Evolutionary conservation across 2,113 vertebrate species (phyloP).

Genomic region (Leucopsar rothschildi): DNA sequence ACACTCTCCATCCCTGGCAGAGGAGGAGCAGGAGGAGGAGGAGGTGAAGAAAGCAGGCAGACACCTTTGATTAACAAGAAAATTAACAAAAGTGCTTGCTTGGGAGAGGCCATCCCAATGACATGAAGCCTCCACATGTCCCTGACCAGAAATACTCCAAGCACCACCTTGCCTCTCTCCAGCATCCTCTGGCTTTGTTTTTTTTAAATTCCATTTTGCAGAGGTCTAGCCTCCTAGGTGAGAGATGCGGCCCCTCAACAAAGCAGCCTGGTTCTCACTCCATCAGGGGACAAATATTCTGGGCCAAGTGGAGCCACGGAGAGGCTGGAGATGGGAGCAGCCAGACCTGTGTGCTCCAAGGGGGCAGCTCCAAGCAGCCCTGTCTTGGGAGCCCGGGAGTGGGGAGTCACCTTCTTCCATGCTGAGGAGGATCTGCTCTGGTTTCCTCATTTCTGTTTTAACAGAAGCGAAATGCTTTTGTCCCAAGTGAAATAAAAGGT

Average conservation of each 20-base stretch:
- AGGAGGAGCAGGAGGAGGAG: neutral
- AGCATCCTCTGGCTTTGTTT: neutral
- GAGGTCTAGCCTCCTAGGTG: neutral
- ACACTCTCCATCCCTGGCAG: neutral
- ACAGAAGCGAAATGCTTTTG: neutral
- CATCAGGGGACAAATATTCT: rapidly evolving
- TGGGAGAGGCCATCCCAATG: neutral
- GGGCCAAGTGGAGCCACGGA: rapidly evolving
- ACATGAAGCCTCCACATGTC: rapidly evolving
- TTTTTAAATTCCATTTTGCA: neutral
- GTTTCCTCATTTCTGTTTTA: neutral
- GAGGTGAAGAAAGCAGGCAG: neutral
- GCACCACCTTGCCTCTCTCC: neutral
- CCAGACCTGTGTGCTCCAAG: rapidly evolving
- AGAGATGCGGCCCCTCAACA: neutral
- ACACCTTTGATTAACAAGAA: neutral
- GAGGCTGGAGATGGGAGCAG: neutral
- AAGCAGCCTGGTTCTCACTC: neutral
- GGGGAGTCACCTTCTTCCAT: neutral
- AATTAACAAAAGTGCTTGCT: neutral
- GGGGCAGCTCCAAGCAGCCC: rapidly evolving
- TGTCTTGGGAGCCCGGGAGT: neutral
- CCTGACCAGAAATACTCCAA: neutral
- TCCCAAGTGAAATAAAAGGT: neutral
- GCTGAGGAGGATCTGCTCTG: neutral